phyloP scores from a whole-genome alignment of 2,888 invertebrate species.

The Eupithecia insigniata region DNA sequence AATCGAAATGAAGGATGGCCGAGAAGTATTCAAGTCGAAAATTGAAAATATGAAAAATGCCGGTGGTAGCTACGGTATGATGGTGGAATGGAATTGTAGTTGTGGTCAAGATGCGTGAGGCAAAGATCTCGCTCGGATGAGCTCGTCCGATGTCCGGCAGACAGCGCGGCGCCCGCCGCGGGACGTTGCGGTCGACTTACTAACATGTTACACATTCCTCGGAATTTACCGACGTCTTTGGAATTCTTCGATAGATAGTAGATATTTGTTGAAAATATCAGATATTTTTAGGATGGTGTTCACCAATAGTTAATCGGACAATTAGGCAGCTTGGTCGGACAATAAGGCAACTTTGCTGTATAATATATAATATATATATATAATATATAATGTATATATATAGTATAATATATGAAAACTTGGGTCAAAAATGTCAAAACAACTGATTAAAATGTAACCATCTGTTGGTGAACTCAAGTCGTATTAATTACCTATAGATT shows the following conservation, averaged over 20 bases:
- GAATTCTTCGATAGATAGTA: conserved; percentile 4
- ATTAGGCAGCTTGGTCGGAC: too few species aligned
- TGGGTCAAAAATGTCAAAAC: too few species aligned
- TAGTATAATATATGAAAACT: too few species aligned
- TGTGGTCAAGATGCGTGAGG: conserved; percentile 54
- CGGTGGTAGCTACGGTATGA: conserved; percentile 16
- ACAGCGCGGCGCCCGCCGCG: conserved; percentile 33
- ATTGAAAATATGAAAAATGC: conserved; percentile 28
- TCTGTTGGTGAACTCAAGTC: too few species aligned
- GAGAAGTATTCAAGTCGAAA: background rate
- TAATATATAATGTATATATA: too few species aligned
- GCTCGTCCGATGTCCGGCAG: conserved; percentile 21
- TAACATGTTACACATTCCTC: conserved; percentile 12
- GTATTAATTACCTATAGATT: background rate
- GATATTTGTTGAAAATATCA: background rate
- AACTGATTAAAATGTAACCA: too few species aligned
- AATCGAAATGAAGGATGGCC: conserved; percentile 15
- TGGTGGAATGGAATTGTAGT: conserved; percentile 28
- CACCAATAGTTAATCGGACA: too few species aligned
- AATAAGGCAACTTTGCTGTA: too few species aligned
- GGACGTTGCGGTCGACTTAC: conserved; percentile 28
- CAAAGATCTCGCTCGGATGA: conserved; percentile 40
- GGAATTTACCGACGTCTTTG: conserved; percentile 13
- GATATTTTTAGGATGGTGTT: too few species aligned
- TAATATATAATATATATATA: too few species aligned